A percentile compares a stretch with the other conserved stretches of the same genome.
Evolutionary conservation across 2,888 invertebrate species (phyloP).

Genomic region (Mactromeris polynyma): DNA sequence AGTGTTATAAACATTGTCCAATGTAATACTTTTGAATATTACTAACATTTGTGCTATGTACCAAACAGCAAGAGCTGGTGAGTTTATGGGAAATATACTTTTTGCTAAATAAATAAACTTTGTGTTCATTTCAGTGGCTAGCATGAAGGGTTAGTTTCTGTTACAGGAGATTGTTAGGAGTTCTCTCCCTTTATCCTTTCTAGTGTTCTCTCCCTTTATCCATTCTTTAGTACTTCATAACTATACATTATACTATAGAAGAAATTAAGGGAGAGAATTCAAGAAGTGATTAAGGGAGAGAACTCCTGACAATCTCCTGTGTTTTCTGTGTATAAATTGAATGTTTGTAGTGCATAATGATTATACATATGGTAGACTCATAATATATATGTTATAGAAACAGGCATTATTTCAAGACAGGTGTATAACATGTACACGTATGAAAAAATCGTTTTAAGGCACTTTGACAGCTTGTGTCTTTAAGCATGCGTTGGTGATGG

Average conservation of each 20-base stretch:
- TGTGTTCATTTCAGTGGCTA: slow-evolving; percentile 60
- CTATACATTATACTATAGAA: no score
- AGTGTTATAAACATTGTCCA: not conserved
- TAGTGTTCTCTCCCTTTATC: no score
- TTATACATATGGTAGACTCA: not conserved
- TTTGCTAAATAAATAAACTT: not conserved
- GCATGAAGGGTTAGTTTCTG: slow-evolving; percentile 69
- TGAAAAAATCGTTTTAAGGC: no score
- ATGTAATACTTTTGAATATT: no score
- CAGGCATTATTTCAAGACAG: not conserved
- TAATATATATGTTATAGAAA: not conserved
- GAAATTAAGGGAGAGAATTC: no score
- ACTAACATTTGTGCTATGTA: not conserved
- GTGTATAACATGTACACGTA: not conserved
- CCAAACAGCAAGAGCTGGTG: not conserved
- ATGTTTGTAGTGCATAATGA: slow-evolving; percentile 3
- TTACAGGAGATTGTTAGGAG: no score
- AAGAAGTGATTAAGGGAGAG: no score
- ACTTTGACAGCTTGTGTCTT: no score
- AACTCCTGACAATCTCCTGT: no score
- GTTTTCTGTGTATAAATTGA: slow-evolving; percentile 10
- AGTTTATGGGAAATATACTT: not conserved
- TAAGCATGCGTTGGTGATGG: no score
- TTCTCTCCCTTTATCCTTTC: no score
- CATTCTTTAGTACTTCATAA: no score